phyloP scores from a whole-genome alignment of 2,113 vertebrate genomes.

The Neogobius melanostomus region DNA sequence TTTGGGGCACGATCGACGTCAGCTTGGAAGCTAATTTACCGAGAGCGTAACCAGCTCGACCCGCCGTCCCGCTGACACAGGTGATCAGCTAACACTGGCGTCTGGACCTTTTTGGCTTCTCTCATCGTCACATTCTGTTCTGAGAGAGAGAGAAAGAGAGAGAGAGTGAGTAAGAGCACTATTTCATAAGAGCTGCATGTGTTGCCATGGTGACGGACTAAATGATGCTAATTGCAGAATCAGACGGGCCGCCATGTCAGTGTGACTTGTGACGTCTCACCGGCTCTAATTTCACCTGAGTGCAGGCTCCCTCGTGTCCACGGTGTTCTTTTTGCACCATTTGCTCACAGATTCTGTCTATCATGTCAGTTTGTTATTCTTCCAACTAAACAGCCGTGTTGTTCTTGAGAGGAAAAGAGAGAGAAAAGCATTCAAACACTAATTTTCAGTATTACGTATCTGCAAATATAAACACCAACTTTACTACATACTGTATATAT shows the following conservation, averaged over 20 bases:
- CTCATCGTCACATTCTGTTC: conserved; percentile 8
- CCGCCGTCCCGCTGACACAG: conserved; percentile 9
- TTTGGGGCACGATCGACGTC: conserved; percentile 31
- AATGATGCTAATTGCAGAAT: conserved; percentile 18
- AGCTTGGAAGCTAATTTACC: conserved; percentile 30
- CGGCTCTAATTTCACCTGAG: neutral
- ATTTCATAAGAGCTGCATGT: conserved; percentile 9
- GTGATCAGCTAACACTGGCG: conserved; percentile 20
- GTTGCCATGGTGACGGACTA: conserved; percentile 34
- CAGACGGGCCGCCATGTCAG: conserved; percentile 12
- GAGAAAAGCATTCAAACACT: too few relatives aligned
- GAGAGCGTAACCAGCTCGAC: conserved; percentile 12
- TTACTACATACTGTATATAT: too few relatives aligned
- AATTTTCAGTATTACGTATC: too few relatives aligned
- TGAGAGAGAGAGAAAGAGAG: neutral
- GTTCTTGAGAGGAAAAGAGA: too few relatives aligned
- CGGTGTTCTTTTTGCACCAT: neutral
- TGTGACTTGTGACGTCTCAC: conserved; percentile 8
- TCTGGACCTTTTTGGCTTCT: conserved; percentile 25
- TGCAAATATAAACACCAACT: too few relatives aligned
- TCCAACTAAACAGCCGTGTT: too few relatives aligned
- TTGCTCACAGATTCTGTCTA: neutral
- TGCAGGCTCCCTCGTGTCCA: neutral
- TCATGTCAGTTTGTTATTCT: too few relatives aligned
- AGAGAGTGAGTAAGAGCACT: neutral